Evolutionary conservation across 1,140 invertebrate species (phyloP), one percentile per base, ranked within the genome.

Genomic region (Drosophila seguyi): DNA sequence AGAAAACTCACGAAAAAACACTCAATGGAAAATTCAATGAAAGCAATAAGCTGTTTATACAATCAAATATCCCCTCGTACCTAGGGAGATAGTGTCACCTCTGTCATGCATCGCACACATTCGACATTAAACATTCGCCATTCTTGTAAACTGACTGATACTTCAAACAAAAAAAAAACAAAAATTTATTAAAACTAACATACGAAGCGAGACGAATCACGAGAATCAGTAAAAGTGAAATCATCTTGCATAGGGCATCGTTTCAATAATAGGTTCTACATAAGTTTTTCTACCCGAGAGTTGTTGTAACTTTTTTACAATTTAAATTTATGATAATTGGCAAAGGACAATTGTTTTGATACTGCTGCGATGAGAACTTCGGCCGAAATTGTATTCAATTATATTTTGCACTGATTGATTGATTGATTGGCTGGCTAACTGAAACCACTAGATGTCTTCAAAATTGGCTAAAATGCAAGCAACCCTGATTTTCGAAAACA

Each of bases 231-330:
- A 6, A 16, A 6, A 22, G 68, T 53, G 29, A 67, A 52, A 56
- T 76, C 60, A 80, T 77, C 79, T 83, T 62, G 11, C 59, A 42
- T 52, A 22, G 29, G 69, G 47, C 60, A 36, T 85, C 78, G 84
- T 90, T 88, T 88, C 81, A 90, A 84, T 87, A 87, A 90, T 87
- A 87, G 84, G 75, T 87, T 87, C 75, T 90, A 88, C 74, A 88
- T 90, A 90, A 85, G 85, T 88, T 88, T 88, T 88, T 88, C 85
- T 88, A 88, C 85, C 81, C 81, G 52, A 67, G 47, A 74, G 62
- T 78, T 90, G 83, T 83, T 87, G 85, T 90, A 85, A 90, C 81
- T 75, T 90, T 90, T 90, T 90, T 90, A 90, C 74, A 68, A 75
- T 81, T 81, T 75, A 81, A 81, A 73, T 86, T 90, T 73, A 81